Conservation (phyloP, 2,797 vertebrate species). For the Diplodus puntazzo region DNA sequence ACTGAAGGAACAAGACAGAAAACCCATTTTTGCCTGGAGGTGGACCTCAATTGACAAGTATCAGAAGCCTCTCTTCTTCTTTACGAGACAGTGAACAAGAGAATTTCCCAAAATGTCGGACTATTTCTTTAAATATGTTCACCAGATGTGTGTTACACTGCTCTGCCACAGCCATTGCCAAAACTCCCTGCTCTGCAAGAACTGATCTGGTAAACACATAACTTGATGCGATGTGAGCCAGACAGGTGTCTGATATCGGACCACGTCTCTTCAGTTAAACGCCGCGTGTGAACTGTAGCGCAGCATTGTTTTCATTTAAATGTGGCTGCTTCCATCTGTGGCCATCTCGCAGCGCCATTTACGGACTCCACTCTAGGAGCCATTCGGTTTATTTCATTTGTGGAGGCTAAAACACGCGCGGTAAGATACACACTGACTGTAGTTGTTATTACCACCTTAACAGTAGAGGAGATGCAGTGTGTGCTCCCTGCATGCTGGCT, state of each 20-base stretch:
- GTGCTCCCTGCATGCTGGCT: conserved; percentile 13
- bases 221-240: neutral
- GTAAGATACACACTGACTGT: neutral
- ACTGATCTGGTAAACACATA: neutral
- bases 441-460: conserved; percentile 20
- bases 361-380: conserved; percentile 27
- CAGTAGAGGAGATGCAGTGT: conserved; percentile 10
- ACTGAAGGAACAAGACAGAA: too few species aligned
- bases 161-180: neutral
- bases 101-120: neutral
- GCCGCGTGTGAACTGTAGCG: neutral
- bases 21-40: too few species aligned
- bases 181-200: neutral
- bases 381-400: conserved; percentile 26
- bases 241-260: neutral
- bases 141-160: neutral
- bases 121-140: neutral
- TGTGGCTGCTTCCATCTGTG: conserved; percentile 45
- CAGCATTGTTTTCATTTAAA: conserved; percentile 8
- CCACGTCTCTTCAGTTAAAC: neutral
- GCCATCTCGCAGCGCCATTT: conserved; percentile 20
- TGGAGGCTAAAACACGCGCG: neutral
- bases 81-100: neutral
- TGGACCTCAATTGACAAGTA: too few species aligned
- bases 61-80: neutral